Percentiles rank a stretch among this genome's conserved stretches.
Conservation (phyloP, 2,888 invertebrate species). For the Phortica magna region DNA sequence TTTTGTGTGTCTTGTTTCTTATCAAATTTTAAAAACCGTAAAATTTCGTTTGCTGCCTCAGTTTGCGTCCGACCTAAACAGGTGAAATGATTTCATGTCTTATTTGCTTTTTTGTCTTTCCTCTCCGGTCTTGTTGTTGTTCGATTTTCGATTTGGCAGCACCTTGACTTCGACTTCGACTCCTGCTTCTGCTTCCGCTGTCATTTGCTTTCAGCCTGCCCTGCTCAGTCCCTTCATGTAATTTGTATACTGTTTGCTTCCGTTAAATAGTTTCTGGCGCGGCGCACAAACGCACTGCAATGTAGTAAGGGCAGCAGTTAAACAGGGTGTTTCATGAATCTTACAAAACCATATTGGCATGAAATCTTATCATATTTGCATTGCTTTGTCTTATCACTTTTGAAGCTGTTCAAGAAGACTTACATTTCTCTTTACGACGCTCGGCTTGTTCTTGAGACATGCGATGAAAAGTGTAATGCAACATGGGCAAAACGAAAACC, state of each 20-base stretch:
- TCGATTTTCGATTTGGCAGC: slow-evolving; percentile 32
- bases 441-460: slow-evolving; percentile 43
- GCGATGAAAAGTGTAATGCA: slow-evolving; percentile 49
- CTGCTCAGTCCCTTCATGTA: slow-evolving; percentile 18
- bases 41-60: slow-evolving; percentile 34
- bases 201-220: background rate
- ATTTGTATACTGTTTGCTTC: slow-evolving; percentile 30
- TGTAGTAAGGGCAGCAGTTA: background rate
- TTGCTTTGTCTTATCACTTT: no score
- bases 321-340: background rate
- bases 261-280: slow-evolving; percentile 23
- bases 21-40: slow-evolving; percentile 45
- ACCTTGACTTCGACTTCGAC: slow-evolving; percentile 68
- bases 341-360: no score
- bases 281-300: no score
- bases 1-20: slow-evolving; percentile 20
- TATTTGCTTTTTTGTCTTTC: background rate
- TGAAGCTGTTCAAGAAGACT: no score
- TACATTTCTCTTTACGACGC: slow-evolving; percentile 48
- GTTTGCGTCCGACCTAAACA: slow-evolving; percentile 46
- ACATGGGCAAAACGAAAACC: slow-evolving; percentile 51
- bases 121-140: background rate
- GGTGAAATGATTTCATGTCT: slow-evolving; percentile 71
- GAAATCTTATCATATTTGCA: no score
- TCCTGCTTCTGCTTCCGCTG: slow-evolving; percentile 4